Percentiles rank a stretch among this genome's conserved stretches.
phyloP scores from a whole-genome alignment of 1,140 invertebrate genomes.

The Ceratosolen solmsi region DNA sequence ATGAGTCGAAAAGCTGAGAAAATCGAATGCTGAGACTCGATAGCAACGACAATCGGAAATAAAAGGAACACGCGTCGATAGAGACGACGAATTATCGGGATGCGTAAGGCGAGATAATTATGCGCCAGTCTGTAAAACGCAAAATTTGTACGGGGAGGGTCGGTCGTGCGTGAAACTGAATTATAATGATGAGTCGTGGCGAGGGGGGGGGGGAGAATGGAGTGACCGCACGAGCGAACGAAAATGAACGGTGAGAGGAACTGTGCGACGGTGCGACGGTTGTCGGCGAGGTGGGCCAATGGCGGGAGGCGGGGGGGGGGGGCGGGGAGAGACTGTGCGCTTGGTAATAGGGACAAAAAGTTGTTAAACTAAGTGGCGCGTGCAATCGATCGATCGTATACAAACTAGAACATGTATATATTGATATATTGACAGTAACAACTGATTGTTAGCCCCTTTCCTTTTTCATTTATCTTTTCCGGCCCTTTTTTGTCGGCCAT shows the following conservation, averaged over 20 bases:
- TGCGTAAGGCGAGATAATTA: background rate
- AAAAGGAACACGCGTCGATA: background rate
- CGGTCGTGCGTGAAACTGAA: constrained; percentile 17
- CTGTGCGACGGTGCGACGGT: no score
- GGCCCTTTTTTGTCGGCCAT: background rate
- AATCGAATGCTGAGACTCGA: background rate
- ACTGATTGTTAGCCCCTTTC: constrained; percentile 15
- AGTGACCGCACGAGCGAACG: background rate
- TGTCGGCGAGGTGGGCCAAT: background rate
- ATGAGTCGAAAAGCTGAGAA: background rate
- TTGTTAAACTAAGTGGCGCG: background rate
- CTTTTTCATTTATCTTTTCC: background rate
- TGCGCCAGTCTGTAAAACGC: background rate
- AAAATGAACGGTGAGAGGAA: no score
- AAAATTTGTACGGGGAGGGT: background rate
- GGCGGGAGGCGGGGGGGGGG: background rate
- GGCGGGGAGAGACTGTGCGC: background rate
- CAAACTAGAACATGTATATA: background rate
- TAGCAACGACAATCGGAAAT: background rate
- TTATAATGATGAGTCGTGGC: background rate
- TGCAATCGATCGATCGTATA: constrained; percentile 25
- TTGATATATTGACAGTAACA: constrained; percentile 1
- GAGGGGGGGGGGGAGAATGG: background rate
- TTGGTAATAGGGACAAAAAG: background rate
- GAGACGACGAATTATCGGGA: background rate